These are phyloP conservation scores for Brachycybe producta DNA, from an alignment of 2,888 invertebrate species.

Conservation along the genomic window DNA sequence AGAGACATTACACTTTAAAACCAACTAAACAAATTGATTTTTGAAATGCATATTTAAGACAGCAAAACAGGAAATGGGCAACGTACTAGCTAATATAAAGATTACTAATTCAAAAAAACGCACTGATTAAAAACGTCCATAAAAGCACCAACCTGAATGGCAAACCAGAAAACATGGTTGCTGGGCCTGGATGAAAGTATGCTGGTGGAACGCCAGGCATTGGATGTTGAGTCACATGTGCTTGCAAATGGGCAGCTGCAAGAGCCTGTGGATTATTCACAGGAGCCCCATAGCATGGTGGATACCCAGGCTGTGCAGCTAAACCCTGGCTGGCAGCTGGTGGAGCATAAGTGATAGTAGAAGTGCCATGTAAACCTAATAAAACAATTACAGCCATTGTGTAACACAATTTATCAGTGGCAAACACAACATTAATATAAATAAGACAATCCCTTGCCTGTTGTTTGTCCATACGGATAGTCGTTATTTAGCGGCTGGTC, in stretches of 20 bases:
- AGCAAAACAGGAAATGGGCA: no score
- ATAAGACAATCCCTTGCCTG: conserved; percentile 13
- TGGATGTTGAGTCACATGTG: conserved; percentile 14
- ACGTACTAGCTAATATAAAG: no score
- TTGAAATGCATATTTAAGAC: no score
- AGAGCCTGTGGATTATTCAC: not conserved
- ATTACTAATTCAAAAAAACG: no score
- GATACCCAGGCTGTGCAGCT: not conserved
- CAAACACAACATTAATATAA: not conserved
- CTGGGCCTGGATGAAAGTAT: conserved; percentile 18
- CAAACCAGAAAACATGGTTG: conserved; percentile 16
- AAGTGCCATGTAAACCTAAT: conserved; percentile 18
- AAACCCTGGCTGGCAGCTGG: conserved; percentile 1
- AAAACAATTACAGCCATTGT: conserved; percentile 1
- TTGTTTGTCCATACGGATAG: conserved; percentile 18
- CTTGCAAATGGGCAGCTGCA: conserved; percentile 5
- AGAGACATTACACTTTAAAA: no score
- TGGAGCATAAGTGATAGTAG: conserved; percentile 18
- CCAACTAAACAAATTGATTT: no score
- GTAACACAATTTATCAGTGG: not conserved
- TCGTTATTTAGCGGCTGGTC: conserved; percentile 13
- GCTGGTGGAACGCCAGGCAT: conserved; percentile 20
- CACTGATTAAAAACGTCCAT: no score
- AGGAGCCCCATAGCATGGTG: conserved; percentile 11
- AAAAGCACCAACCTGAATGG: conserved; percentile 16